Conservation (phyloP, 2,113 vertebrate species). For the Thermophis baileyi region DNA sequence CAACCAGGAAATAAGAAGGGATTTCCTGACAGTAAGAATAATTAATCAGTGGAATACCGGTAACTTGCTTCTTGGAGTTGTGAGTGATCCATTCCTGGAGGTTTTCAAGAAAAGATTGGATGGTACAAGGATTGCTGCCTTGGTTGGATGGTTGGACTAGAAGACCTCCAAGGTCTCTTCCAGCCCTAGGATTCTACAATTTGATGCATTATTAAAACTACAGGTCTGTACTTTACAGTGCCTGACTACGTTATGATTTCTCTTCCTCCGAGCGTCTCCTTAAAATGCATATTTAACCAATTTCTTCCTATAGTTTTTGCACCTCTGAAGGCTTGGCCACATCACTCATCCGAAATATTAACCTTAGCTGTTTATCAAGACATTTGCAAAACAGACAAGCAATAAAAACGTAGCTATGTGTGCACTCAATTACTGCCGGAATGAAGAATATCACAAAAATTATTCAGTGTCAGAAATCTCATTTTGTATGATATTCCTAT, state of each 20-base stretch:
- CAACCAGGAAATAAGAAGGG: not conserved
- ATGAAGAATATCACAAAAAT: conserved; percentile 75
- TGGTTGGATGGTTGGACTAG: not conserved
- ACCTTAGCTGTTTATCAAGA: conserved; percentile 74
- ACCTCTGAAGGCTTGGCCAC: conserved; percentile 63
- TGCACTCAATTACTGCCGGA: conserved; percentile 70
- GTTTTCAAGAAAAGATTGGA: not conserved
- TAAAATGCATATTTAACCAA: conserved; percentile 66
- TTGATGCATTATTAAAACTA: conserved; percentile 60
- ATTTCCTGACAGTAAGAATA: not conserved
- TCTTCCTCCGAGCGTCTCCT: conserved; percentile 51
- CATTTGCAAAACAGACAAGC: conserved; percentile 69
- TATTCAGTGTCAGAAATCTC: conserved; percentile 80
- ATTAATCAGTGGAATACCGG: not conserved
- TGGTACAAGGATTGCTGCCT: not conserved
- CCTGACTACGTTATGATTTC: conserved; percentile 43
- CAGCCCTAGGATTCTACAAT: not conserved
- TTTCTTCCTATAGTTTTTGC: conserved; percentile 56
- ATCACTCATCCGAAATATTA: conserved; percentile 75
- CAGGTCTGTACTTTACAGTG: conserved; percentile 53
- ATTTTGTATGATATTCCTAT: conserved; percentile 82
- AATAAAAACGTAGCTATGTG: conserved; percentile 66
- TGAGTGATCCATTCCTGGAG: not conserved
- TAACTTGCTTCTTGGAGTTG: not conserved
- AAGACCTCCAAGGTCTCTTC: not conserved